Conservation (phyloP, 2,888 invertebrate genomes). For the Acleris literana region DNA sequence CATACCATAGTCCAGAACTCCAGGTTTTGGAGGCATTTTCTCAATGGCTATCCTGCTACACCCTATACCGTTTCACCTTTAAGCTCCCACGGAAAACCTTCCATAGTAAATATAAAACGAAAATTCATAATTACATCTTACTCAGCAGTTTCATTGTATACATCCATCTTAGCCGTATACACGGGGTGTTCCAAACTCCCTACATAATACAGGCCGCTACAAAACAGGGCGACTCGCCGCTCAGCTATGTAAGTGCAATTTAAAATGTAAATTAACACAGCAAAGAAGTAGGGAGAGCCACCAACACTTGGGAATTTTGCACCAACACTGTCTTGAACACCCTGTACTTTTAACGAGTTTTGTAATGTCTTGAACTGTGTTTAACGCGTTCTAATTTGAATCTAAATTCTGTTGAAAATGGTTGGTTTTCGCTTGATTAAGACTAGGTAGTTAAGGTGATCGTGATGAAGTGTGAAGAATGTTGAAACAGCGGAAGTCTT, state of each 20-base stretch:
- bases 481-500: conserved; percentile 45
- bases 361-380: conserved; percentile 9
- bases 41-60: no score
- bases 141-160: conserved; percentile 33
- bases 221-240: conserved; percentile 77
- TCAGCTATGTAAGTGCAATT: conserved; percentile 83
- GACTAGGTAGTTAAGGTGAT: conserved; percentile 23
- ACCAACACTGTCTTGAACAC: conserved; percentile 72
- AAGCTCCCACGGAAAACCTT: no score
- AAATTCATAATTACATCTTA: conserved; percentile 26
- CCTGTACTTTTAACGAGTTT: conserved; percentile 43
- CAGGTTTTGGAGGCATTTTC: no score
- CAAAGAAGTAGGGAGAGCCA: conserved; percentile 77
- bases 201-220: conserved; percentile 62
- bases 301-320: conserved; percentile 63
- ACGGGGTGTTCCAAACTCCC: conserved; percentile 48
- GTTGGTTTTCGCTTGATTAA: conserved; percentile 7
- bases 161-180: conserved; percentile 46
- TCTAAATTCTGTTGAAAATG: background rate
- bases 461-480: conserved; percentile 11
- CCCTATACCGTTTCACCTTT: no score
- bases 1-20: no score
- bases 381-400: conserved; percentile 30
- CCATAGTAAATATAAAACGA: conserved; percentile 12
- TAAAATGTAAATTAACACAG: conserved; percentile 84